These are phyloP conservation scores for Saxidomus purpurata DNA, from an alignment of 1,140 invertebrate genomes.

Conservation along the genomic window DNA sequence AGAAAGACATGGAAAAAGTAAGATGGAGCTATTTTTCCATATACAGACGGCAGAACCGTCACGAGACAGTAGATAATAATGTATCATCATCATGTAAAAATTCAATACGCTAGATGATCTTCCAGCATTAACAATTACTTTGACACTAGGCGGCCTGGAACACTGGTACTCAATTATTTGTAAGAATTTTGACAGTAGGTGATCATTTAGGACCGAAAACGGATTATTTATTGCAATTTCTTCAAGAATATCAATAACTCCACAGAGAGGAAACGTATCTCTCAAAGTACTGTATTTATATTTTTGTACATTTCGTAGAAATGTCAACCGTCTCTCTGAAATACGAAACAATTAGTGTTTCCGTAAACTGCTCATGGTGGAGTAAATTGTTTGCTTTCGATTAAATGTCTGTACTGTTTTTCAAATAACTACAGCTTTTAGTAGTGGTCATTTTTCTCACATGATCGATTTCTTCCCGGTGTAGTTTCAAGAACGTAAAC, in stretches of 20 bases:
- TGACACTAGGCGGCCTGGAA: conserved; percentile 44
- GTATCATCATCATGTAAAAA: conserved; percentile 35
- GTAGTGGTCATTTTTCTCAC: too few species aligned
- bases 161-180: conserved; percentile 62
- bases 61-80: conserved; percentile 1
- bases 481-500: too few species aligned
- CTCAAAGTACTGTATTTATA: conserved; percentile 34
- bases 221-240: conserved; percentile 68
- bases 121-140: conserved; percentile 40
- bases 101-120: conserved; percentile 40
- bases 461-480: too few species aligned
- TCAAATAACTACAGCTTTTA: too few species aligned
- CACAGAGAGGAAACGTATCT: not conserved
- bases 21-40: not conserved
- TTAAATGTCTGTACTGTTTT: too few species aligned
- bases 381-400: too few species aligned
- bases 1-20: not conserved
- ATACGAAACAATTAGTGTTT: too few species aligned
- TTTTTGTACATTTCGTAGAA: not conserved
- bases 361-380: too few species aligned
- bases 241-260: conserved; percentile 64
- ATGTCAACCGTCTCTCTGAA: not conserved
- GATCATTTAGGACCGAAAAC: conserved; percentile 67
- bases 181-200: conserved; percentile 64
- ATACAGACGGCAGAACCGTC: not conserved